These are phyloP conservation scores for Panthera uncia DNA, from an alignment of 2,113 vertebrate genomes.

Conservation along the genomic window DNA sequence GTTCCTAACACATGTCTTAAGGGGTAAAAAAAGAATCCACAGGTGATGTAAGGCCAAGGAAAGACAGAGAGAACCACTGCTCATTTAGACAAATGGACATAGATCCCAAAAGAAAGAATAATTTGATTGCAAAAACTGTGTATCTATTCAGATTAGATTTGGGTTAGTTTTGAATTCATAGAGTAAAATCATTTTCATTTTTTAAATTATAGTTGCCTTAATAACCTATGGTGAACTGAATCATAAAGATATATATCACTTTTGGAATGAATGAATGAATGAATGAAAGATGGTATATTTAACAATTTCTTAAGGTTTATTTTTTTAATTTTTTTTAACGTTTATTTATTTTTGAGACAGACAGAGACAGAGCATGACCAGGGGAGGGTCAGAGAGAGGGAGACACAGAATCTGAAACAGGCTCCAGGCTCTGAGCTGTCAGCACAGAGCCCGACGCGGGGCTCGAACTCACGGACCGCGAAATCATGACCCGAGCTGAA, in stretches of 20 bases:
- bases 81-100: background rate
- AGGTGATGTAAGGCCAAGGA: background rate
- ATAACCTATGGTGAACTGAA: background rate
- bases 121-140: background rate
- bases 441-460: too few relatives aligned
- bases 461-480: too few relatives aligned
- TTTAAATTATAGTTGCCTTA: background rate
- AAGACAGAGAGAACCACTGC: background rate
- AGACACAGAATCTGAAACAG: too few relatives aligned
- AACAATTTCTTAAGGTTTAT: background rate
- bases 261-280: background rate
- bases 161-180: background rate
- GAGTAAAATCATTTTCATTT: background rate
- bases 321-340: too few relatives aligned
- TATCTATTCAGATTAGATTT: background rate
- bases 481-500: fast-evolving
- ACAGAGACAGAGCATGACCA: too few relatives aligned
- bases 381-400: too few relatives aligned
- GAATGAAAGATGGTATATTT: background rate
- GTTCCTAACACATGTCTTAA: background rate
- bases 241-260: background rate
- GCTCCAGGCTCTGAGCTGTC: too few relatives aligned
- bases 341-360: too few relatives aligned
- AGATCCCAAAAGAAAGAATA: background rate
- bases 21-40: background rate